phyloP scores from a whole-genome alignment of 2,113 vertebrate genomes.

The Argyrosomus japonicus region DNA sequence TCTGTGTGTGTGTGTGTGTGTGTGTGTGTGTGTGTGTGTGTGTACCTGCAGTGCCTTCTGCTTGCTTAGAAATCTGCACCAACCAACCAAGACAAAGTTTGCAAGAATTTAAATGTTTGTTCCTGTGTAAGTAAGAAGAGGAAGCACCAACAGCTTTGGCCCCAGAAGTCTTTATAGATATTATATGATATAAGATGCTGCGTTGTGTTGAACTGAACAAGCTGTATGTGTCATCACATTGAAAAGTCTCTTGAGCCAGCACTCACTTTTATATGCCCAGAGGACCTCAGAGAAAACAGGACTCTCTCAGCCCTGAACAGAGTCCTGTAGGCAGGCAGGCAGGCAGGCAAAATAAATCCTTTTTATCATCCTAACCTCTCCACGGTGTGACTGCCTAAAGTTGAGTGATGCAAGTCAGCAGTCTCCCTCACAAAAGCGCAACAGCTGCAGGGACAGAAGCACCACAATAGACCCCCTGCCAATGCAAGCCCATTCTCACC shows the following conservation, averaged over 20 bases:
- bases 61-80: background rate
- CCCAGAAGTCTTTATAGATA: background rate
- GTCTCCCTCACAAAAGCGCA: constrained; percentile 77
- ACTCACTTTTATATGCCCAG: constrained; percentile 32
- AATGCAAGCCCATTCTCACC: constrained; percentile 74
- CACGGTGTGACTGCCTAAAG: constrained; percentile 12
- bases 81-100: background rate
- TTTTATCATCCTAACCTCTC: constrained; percentile 1
- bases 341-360: background rate
- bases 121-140: too few species aligned
- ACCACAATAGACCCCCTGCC: constrained; percentile 82
- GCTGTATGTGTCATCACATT: background rate
- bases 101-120: background rate
- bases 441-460: constrained; percentile 83
- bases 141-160: background rate
- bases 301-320: background rate
- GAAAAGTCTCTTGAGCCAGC: constrained; percentile 1
- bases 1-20: background rate
- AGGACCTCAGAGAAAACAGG: constrained; percentile 4
- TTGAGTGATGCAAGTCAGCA: constrained; percentile 56
- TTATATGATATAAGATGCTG: background rate
- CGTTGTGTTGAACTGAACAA: background rate
- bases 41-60: background rate
- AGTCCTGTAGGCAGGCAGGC: background rate
- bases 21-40: constrained; percentile 10